These are phyloP conservation scores for Holocentrus rufus DNA, from an alignment of 2,797 vertebrate genomes.

Conservation along the genomic window DNA sequence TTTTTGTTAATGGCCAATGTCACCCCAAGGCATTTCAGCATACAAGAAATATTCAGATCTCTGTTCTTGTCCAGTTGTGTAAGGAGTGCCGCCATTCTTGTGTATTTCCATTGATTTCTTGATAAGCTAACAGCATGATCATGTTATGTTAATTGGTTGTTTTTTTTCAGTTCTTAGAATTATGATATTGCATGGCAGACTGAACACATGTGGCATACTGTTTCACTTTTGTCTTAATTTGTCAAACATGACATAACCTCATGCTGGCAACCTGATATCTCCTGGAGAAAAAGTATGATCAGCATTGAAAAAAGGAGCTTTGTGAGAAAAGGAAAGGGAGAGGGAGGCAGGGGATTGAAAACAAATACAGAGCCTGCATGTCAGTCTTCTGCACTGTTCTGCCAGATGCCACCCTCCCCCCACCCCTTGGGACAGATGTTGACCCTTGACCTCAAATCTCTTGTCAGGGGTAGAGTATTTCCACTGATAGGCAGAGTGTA, in stretches of 20 bases:
- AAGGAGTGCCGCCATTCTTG: background rate
- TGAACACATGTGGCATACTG: background rate
- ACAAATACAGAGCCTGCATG: constrained; percentile 1
- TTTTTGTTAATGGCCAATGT: no score
- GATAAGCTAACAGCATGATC: no score
- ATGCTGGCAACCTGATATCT: background rate
- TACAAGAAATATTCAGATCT: no score
- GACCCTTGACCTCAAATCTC: constrained; percentile 42
- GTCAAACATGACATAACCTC: constrained; percentile 1
- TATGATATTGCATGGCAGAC: background rate
- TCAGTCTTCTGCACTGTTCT: constrained; percentile 14
- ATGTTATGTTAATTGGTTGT: no score
- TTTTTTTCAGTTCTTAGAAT: no score
- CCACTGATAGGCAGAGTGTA: constrained; percentile 12
- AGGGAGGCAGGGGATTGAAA: constrained; percentile 9
- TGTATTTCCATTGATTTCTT: no score
- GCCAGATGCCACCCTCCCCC: constrained; percentile 25
- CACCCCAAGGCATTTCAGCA: no score
- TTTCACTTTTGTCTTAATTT: constrained; percentile 2
- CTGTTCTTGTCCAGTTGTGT: no score
- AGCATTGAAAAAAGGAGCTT: background rate
- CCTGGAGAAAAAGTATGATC: background rate
- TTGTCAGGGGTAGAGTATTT: constrained; percentile 16
- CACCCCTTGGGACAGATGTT: constrained; percentile 41
- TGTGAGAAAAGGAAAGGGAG: background rate